Conservation (phyloP, 2,797 vertebrate species). For the Uromys caudimaculatus region DNA sequence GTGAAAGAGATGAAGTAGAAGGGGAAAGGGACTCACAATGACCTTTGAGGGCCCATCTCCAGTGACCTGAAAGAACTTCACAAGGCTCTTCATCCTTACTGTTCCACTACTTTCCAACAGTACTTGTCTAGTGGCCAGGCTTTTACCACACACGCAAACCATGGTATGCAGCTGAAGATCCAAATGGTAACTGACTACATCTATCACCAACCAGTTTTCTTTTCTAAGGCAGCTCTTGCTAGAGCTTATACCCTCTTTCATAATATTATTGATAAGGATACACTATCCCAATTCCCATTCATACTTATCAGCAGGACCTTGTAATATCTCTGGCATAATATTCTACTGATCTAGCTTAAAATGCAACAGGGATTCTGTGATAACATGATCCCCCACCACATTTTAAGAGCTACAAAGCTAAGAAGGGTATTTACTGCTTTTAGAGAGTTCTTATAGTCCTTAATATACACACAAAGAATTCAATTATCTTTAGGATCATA, state of each 20-base stretch:
- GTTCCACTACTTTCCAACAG: neutral
- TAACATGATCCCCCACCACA: neutral
- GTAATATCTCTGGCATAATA: neutral
- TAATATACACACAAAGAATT: neutral
- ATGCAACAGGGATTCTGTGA: neutral
- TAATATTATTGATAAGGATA: neutral
- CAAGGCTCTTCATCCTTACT: neutral
- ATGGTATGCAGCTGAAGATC: neutral
- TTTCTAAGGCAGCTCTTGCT: neutral
- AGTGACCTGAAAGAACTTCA: neutral
- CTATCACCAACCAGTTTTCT: neutral
- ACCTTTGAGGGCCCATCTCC: neutral
- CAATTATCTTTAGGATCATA: neutral
- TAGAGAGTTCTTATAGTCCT: neutral
- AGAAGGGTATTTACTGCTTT: neutral
- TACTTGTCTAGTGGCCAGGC: neutral
- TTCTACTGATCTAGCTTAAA: neutral
- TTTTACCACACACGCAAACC: neutral
- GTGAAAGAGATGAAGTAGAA: neutral
- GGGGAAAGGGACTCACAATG: neutral
- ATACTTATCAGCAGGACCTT: neutral
- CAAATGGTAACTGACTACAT: neutral
- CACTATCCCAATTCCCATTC: neutral
- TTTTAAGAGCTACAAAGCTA: slow-evolving; percentile 14
- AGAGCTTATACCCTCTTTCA: neutral